These are phyloP conservation scores for Rotaria socialis DNA, from an alignment of 2,888 invertebrate genomes.

Conservation along the genomic window DNA sequence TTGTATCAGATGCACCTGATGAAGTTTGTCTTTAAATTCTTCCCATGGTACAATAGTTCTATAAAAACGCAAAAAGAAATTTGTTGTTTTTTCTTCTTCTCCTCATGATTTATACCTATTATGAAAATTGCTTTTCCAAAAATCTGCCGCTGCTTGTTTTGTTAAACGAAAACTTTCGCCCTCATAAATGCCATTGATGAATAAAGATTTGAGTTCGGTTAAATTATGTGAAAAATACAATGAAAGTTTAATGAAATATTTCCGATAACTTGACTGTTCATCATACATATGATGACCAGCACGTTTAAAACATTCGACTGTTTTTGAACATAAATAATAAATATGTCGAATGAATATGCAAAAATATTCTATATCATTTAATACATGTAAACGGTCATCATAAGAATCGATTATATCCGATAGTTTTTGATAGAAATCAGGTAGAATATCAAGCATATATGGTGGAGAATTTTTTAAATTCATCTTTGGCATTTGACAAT, in stretches of 20 bases:
- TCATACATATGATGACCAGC: constrained; percentile 98
- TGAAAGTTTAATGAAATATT: constrained; percentile 92
- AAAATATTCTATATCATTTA: constrained; percentile 46
- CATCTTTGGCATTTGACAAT: constrained; percentile 41
- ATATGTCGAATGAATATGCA: constrained; percentile 66
- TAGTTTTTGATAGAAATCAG: constrained; percentile 44
- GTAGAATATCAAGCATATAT: constrained; percentile 45
- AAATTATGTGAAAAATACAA: constrained; percentile 99
- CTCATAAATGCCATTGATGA: constrained; percentile 72
- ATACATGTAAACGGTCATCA: constrained; percentile 40
- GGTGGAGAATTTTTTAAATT: constrained; percentile 44
- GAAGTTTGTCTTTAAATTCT: constrained; percentile 83
- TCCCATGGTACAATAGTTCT: constrained; percentile 91
- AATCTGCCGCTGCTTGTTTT: constrained; percentile 95
- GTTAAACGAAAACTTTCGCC: constrained; percentile 87
- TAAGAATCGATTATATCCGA: constrained; percentile 27
- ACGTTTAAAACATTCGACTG: constrained; percentile 94
- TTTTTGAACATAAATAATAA: constrained; percentile 96
- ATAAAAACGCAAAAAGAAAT: too few relatives aligned
- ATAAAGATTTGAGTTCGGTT: constrained; percentile 94
- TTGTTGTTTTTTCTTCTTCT: too few relatives aligned
- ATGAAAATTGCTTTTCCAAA: constrained; percentile 80
- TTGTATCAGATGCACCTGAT: constrained; percentile 88
- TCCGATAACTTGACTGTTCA: constrained; percentile 84
- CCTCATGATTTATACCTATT: background rate